Percentiles rank a stretch among this genome's conserved stretches.
phyloP scores from a whole-genome alignment of 1,140 invertebrate genomes.

The Artemia franciscana region DNA sequence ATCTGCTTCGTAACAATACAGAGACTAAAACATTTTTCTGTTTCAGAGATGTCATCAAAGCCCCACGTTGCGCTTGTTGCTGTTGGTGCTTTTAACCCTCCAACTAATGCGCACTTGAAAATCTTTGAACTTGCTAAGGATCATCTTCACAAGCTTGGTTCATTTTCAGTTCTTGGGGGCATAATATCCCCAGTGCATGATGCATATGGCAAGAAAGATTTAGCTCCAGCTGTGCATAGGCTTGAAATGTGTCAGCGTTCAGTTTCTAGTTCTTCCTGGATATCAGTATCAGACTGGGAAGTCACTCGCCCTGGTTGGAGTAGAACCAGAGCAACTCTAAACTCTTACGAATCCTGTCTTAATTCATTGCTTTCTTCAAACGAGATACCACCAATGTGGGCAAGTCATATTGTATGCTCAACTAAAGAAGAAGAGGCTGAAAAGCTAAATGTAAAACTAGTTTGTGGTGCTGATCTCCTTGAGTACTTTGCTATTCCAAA shows the following conservation, averaged over 20 bases:
- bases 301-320: slow-evolving; percentile 50
- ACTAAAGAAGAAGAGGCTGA: slow-evolving; percentile 10
- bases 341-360: slow-evolving; percentile 47
- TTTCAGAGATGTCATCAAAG: neutral
- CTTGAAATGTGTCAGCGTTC: slow-evolving; percentile 57
- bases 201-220: slow-evolving; percentile 63
- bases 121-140: slow-evolving; percentile 90
- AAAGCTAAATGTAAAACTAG: slow-evolving; percentile 45
- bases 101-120: slow-evolving; percentile 85
- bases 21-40: no score
- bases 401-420: neutral
- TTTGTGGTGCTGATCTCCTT: slow-evolving; percentile 80
- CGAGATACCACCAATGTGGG: neutral
- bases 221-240: slow-evolving; percentile 47
- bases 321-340: slow-evolving; percentile 44
- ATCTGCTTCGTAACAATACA: no score
- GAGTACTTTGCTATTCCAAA: slow-evolving; percentile 75
- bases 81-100: slow-evolving; percentile 87
- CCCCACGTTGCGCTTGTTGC: slow-evolving; percentile 46
- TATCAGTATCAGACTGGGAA: slow-evolving; percentile 69
- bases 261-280: slow-evolving; percentile 50
- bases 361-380: slow-evolving; percentile 6
- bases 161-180: slow-evolving; percentile 56
- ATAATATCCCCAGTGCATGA: slow-evolving; percentile 85
- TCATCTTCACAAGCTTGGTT: slow-evolving; percentile 47